These are phyloP conservation scores for Drosophila merina DNA, from an alignment of 2,888 invertebrate species.

Conservation along the genomic window DNA sequence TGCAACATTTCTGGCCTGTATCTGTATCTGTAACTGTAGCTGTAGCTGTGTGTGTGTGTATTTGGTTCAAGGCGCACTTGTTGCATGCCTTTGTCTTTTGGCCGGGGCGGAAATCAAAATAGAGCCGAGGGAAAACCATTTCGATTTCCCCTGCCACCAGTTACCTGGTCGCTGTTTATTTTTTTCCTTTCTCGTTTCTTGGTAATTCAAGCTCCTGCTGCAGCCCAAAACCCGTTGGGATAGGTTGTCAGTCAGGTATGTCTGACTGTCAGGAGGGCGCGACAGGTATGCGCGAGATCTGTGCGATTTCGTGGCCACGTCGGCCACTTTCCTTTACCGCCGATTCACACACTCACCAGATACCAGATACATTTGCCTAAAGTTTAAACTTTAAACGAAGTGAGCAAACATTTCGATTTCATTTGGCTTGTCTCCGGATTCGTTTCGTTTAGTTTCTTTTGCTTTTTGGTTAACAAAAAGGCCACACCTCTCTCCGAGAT, in stretches of 20 bases:
- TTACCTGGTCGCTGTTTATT: neutral
- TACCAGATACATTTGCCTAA: constrained; percentile 5
- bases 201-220: constrained; percentile 38
- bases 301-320: constrained; percentile 60
- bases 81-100: constrained; percentile 52
- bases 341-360: constrained; percentile 27
- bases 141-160: constrained; percentile 10
- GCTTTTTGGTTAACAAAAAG: constrained; percentile 44
- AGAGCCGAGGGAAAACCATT: constrained; percentile 11
- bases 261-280: constrained; percentile 52
- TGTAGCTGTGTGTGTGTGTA: constrained; percentile 26
- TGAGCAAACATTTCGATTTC: constrained; percentile 68
- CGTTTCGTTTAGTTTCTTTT: constrained; percentile 40
- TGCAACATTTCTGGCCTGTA: constrained; percentile 33
- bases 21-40: constrained; percentile 19
- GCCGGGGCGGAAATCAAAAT: constrained; percentile 53
- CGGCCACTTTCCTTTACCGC: constrained; percentile 54
- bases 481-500: constrained; percentile 62
- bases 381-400: constrained; percentile 37
- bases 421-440: constrained; percentile 37
- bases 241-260: constrained; percentile 65
- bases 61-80: constrained; percentile 70
- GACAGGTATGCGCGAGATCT: constrained; percentile 60
- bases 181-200: constrained; percentile 1
- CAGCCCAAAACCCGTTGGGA: constrained; percentile 73